A percentile compares a stretch with the other conserved stretches of the same genome.
phyloP scores from a whole-genome alignment of 2,888 invertebrate genomes.

The Meta bourneti region DNA sequence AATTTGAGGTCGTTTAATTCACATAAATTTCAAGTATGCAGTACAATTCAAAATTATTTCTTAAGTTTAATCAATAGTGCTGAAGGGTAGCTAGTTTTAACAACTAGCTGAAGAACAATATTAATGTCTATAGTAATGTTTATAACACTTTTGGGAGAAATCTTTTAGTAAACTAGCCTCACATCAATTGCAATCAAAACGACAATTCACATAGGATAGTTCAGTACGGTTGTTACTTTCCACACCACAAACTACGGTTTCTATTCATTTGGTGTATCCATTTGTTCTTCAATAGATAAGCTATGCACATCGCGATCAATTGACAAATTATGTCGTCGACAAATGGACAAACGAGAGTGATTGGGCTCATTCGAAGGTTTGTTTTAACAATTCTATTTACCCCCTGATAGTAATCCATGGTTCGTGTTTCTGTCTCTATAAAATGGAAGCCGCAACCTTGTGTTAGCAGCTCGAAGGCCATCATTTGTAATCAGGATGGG shows the following conservation, averaged over 20 bases:
- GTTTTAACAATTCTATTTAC: background rate
- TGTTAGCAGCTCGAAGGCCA: conserved; percentile 19
- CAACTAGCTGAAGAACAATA: too few relatives aligned
- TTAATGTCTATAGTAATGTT: too few relatives aligned
- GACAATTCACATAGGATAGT: too few relatives aligned
- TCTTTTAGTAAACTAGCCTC: too few relatives aligned
- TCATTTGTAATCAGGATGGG: conserved; percentile 37
- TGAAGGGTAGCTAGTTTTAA: too few relatives aligned
- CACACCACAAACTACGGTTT: background rate
- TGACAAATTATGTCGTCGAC: background rate
- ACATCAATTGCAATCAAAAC: too few relatives aligned
- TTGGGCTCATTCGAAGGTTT: background rate
- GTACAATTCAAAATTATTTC: too few relatives aligned
- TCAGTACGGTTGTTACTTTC: background rate
- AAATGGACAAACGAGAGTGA: background rate
- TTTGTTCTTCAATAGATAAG: background rate
- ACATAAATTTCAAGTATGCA: too few relatives aligned
- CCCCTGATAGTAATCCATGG: background rate
- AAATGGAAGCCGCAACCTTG: background rate
- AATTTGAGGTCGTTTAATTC: too few relatives aligned
- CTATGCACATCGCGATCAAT: background rate
- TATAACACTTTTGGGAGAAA: too few relatives aligned
- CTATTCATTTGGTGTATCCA: background rate
- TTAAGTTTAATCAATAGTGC: too few relatives aligned
- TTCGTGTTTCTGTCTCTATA: background rate